phyloP scores from a whole-genome alignment of 2,113 vertebrate genomes.

The Pseudonaja textilis region DNA sequence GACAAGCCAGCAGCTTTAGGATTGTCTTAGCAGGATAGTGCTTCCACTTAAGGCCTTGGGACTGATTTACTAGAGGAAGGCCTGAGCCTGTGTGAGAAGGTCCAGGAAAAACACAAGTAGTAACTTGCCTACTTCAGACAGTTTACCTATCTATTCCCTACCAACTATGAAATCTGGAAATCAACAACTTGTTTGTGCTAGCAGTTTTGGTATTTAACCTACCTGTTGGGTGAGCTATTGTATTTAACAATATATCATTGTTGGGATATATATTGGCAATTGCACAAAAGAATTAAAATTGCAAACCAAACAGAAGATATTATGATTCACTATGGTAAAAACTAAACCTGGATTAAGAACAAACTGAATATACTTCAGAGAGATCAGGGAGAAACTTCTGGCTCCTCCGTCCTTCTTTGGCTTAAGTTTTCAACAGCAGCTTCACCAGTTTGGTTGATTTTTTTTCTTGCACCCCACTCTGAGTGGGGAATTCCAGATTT shows the following conservation, averaged over 20 bases:
- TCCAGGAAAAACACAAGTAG: neutral
- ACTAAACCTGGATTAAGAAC: neutral
- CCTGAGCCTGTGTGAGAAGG: neutral
- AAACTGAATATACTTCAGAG: neutral
- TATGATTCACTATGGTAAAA: neutral
- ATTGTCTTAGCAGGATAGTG: neutral
- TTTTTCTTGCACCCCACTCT: neutral
- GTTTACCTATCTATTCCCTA: neutral
- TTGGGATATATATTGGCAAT: neutral
- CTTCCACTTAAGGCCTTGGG: neutral
- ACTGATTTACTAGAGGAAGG: neutral
- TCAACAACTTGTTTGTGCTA: neutral
- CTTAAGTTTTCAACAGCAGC: neutral
- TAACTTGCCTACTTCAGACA: neutral
- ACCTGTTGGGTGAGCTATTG: neutral
- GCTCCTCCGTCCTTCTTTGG: neutral
- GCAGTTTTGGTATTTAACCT: neutral
- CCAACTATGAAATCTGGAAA: neutral
- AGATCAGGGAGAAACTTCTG: neutral
- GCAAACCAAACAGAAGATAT: neutral
- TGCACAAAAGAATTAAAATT: neutral
- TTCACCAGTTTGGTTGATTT: neutral
- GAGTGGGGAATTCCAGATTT: neutral
- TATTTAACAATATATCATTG: no score
- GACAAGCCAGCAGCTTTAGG: neutral